Base-by-base conservation (phyloP, 2,797 vertebrate genomes). In the Brachymystax lenok region DNA sequence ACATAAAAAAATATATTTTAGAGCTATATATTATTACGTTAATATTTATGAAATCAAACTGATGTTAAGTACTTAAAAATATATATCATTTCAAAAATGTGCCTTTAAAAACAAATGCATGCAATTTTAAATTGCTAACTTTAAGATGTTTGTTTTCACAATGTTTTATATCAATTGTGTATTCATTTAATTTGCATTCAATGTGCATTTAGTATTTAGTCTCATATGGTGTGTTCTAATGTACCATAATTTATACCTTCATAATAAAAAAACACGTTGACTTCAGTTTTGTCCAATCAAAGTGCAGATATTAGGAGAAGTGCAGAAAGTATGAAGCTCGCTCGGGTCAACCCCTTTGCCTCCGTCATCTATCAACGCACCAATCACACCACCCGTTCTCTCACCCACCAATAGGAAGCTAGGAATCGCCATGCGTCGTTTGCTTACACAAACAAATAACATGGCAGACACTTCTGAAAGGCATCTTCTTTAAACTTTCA, bases 71-170 rank as follows among this genome's bases (percentile, higher is more conserved):
- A 51, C 24, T 21, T 30, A 19, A 3, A 19, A 24, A 52, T 24
- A 35, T 35, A 52, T 33, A 27, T 71, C 17, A 4, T 73, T 61
- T 59, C 30, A 16, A 92, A 89, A 87, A 88, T 88, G 90, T 93
- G 92, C 92, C 92, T 93, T 93, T 91, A 66, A 80, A 74, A 59
- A 73, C 83, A 86, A 27, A 16, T 67, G 24, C 64, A 30, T 67
- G 64, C 64, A 67, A 67, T 28, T 93, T 93, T 91, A 71, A 77
- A 74, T 27, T 68, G 64, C 83, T 86, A 52, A 40, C 27, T 52
- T 68, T 21, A 66, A 28, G 27, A n/a, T 67, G 71, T 78, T 68
- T 74, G 70, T 81, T 63, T 69, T 82, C 17, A 28, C 74, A 64
- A 74, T 73, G 24, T 69, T 78, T 77, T 80, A 52, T 72, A 72